These are phyloP conservation scores for Galerucella pusilla DNA, from an alignment of 2,888 invertebrate species.

Conservation along the genomic window DNA sequence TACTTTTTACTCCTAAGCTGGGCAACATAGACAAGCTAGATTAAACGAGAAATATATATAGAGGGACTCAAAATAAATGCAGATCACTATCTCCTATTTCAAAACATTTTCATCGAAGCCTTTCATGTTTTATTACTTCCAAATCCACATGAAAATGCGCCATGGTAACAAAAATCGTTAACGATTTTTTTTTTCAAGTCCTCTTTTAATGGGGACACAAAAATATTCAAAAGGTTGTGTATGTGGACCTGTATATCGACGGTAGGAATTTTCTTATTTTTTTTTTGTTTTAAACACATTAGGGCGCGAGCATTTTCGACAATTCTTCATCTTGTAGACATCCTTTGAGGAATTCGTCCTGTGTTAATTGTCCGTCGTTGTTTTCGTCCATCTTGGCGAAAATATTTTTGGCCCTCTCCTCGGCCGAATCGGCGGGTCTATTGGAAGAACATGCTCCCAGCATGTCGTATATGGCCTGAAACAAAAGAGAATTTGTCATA, in stretches of 20 bases:
- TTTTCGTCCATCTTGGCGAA: slow-evolving; percentile 99
- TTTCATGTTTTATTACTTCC: slow-evolving; percentile 26
- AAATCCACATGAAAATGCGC: slow-evolving; percentile 39
- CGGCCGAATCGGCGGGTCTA: slow-evolving; percentile 94
- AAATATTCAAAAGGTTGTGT: slow-evolving; percentile 27
- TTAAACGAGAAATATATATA: slow-evolving; percentile 31
- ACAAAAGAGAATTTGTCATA: slow-evolving; percentile 49
- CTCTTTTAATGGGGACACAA: slow-evolving; percentile 26
- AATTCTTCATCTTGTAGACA: slow-evolving; percentile 97
- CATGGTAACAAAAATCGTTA: slow-evolving; percentile 29
- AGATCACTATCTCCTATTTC: slow-evolving; percentile 38
- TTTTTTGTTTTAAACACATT: slow-evolving; percentile 64
- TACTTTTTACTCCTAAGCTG: slow-evolving; percentile 31
- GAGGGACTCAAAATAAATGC: slow-evolving; percentile 17
- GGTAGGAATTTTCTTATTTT: slow-evolving; percentile 23
- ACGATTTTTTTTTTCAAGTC: not conserved
- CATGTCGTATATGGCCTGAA: slow-evolving; percentile 99
- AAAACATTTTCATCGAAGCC: slow-evolving; percentile 36
- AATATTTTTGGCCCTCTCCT: slow-evolving; percentile 98
- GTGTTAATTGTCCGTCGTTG: slow-evolving; percentile 97
- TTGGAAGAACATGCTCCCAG: slow-evolving; percentile 96
- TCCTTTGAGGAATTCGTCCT: slow-evolving; percentile 97
- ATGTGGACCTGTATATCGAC: slow-evolving; percentile 26
- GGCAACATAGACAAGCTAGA: slow-evolving; percentile 37
- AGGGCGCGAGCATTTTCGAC: slow-evolving; percentile 94